Evolutionary conservation across 1,140 invertebrate species (phyloP), one percentile per base, ranked within the genome.

Genomic region (Brachionus paranguensis): DNA sequence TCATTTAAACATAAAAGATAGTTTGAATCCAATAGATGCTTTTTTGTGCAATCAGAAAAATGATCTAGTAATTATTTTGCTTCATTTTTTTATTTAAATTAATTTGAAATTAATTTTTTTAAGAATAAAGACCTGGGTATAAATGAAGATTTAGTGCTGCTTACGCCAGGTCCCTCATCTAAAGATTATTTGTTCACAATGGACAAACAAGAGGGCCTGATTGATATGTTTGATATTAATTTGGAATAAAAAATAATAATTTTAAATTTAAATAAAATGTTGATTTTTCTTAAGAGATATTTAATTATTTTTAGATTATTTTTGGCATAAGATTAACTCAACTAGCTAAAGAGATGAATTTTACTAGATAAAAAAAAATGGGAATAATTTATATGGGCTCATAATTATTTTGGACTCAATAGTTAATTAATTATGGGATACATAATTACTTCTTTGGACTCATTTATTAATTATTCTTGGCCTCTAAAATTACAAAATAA

Each of bases 181-280:
- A 81, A 33, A 41, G 78, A 81, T n/a, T 81, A 45, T 81, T 43
- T 81, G 43, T 81, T 81, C 29, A 43, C 37, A 12, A 68, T 68
- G 78, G 78, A 81, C 17, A 81, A 81, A 17, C 55, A 68, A 24
- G 78, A 81, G 53, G 64, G 53, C 11, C 11, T 81, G 10, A 33
- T 27, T 37, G 78, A 81, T 7, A 64, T 60, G 53, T 81, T 68
- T 41, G 78, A 81, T 81, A 68, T 81, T 45, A 68, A 68, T 60
- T 60, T 60, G 53, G 53, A 60, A 17, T 60, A 60, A 60, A 8
- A 55, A 55, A 60, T 20, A 37, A 37, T 7, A 7, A 7, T 37
- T 0, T 37, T 37, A 3, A 37, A 37, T 37, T 37, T 37, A 7
- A 37, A 37, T 6, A 6, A 37, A 37, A 37, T 37, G 7, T 37